Conservation (phyloP, 1,140 invertebrate species). For the Aphidius gifuensis region DNA sequence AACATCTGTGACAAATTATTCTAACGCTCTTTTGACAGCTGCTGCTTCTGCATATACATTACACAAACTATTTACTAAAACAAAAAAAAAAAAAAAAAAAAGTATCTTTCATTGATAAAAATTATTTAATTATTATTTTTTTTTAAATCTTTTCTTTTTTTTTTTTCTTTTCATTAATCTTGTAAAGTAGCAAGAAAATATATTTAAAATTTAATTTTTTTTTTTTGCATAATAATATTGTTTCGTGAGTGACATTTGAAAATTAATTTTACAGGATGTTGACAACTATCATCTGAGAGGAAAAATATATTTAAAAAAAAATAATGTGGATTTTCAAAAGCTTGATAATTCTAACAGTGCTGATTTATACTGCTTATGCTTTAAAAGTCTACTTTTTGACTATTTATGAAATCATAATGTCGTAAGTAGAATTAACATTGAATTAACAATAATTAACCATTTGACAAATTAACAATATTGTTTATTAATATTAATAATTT, state of each 20-base stretch:
- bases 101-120: neutral
- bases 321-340: slow-evolving; percentile 15
- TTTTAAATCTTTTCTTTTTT: neutral
- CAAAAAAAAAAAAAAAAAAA: neutral
- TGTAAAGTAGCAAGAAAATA: too few species aligned
- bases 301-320: neutral
- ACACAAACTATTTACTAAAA: neutral
- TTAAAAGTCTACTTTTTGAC: slow-evolving; percentile 13
- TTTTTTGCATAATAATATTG: too few species aligned
- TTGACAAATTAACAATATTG: slow-evolving; percentile 2
- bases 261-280: slow-evolving; percentile 5
- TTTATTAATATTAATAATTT: neutral
- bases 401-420: slow-evolving; percentile 27
- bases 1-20: slow-evolving; percentile 3
- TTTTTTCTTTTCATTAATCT: neutral
- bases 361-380: slow-evolving; percentile 19
- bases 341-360: slow-evolving; percentile 14
- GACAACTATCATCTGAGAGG: neutral
- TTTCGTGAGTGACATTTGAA: neutral
- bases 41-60: neutral
- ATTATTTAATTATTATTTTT: neutral
- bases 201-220: too few species aligned
- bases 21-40: slow-evolving; percentile 12
- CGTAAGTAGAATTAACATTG: slow-evolving; percentile 24
- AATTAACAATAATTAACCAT: slow-evolving; percentile 5